These are phyloP conservation scores for Athene noctua DNA, from an alignment of 2,113 vertebrate species.

Conservation along the genomic window DNA sequence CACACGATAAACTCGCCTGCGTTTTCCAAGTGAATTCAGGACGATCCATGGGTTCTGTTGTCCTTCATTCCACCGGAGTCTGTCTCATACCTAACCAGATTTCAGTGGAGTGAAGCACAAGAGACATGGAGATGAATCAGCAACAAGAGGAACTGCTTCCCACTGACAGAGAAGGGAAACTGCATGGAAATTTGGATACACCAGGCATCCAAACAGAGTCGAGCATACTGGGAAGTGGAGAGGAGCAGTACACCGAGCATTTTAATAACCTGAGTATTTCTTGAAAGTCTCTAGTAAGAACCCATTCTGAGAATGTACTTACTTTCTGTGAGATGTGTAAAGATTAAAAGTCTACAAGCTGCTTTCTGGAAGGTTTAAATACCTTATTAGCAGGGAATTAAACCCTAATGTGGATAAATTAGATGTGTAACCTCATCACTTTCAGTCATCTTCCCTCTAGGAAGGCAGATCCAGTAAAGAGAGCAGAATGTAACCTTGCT, in stretches of 20 bases:
- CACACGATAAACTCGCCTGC: not conserved
- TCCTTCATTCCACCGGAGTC: conserved; percentile 99
- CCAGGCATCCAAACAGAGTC: not conserved
- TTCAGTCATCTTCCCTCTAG: not conserved
- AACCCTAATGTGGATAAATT: not conserved
- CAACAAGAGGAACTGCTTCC: not conserved
- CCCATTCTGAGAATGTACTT: not conserved
- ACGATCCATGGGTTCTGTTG: conserved; percentile 86
- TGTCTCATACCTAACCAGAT: conserved; percentile 94
- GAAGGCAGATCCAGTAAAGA: not conserved
- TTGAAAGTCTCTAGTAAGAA: not conserved
- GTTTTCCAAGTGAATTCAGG: not conserved
- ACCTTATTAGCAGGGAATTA: conserved; percentile 43
- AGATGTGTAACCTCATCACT: not conserved
- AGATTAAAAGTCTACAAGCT: conserved; percentile 57
- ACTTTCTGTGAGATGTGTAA: conserved; percentile 5
- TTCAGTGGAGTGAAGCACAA: conserved; percentile 99
- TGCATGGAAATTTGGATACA: not conserved
- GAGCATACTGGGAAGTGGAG: not conserved
- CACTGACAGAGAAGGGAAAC: not conserved
- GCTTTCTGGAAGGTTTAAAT: conserved; percentile 33
- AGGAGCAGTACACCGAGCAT: not conserved
- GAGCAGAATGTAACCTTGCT: not conserved
- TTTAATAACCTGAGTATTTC: not conserved
- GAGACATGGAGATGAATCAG: conserved; percentile 84